A percentile compares a stretch with the other conserved stretches of the same genome.
These are phyloP conservation scores for Fragum whitleyi DNA, from an alignment of 2,888 invertebrate genomes.

Conservation along the genomic window DNA sequence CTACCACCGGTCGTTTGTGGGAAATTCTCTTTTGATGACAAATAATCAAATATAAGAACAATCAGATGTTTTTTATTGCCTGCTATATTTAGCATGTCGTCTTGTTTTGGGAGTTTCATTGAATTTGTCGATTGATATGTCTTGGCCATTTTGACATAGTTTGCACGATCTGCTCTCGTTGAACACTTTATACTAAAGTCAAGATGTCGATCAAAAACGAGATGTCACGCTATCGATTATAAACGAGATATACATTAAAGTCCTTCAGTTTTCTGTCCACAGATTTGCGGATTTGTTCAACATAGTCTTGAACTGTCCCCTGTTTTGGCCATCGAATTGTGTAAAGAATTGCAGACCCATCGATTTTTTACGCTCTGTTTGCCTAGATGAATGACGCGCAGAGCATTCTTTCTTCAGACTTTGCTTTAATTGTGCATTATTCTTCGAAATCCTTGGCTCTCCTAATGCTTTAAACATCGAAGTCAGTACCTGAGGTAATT, in stretches of 20 bases:
- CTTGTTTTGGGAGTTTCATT: no score
- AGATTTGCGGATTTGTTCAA: neutral
- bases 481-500: conserved; percentile 36
- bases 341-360: conserved; percentile 20
- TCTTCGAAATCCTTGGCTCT: conserved; percentile 43
- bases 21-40: neutral
- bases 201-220: conserved; percentile 18
- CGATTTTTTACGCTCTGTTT: neutral
- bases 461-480: no score
- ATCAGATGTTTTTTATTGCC: neutral
- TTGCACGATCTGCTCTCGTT: no score
- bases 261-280: neutral
- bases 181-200: no score
- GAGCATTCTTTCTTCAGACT: neutral
- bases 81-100: no score
- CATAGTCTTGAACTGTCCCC: conserved; percentile 14
- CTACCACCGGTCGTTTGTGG: neutral
- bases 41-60: neutral
- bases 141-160: no score
- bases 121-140: no score
- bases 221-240: no score
- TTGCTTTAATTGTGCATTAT: conserved; percentile 25
- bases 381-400: neutral
- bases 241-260: conserved; percentile 12
- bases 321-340: conserved; percentile 6